Base-by-base conservation (phyloP, 2,797 vertebrate genomes). In the Fistularia tabacaria region DNA sequence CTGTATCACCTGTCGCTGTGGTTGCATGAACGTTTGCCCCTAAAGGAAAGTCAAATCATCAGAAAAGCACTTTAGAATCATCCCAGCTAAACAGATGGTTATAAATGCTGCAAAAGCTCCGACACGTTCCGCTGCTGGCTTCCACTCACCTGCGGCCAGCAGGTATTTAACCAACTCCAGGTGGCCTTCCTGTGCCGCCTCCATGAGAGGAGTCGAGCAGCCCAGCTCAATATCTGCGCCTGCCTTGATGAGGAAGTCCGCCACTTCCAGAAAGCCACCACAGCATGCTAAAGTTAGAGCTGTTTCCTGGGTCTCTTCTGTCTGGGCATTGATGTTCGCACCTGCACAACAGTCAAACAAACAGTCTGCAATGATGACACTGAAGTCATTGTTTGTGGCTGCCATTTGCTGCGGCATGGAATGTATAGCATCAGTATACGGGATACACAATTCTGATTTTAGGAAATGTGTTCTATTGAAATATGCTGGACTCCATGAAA, bases 271-370 rank as follows among this genome's bases (percentile, higher is more conserved):
- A 88, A 99, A 99, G 45, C 97, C 97, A 65, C 97, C 97, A 55
- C 97, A 99, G 83, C 97, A 99, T 1, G 97, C 97, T 71, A 99
- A 88, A 15, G 97, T 99, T 64, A 99, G 89, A 45, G 97, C 96
- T 0, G 97, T 99, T 80, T 99, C 97, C 81, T 99, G 97, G 0
- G 97, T 98, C 88, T 99, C 97, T 81, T 99, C 97, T 14, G 97
- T 98, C 87, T 99, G 97, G 38, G 96, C 96, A 58, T 99, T 99
- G 81, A 99, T 99, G 84, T 98, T 99, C 64, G 95, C 96, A 87
- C 96, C 96, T 99, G 56, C 13, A 73, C 11, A 39, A 69, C 9
- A 25, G 54, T 9, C 53, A 9, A 47, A 38, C 1, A 53, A n/a
- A 59, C 14, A 14, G 3, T 14, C 9, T 46, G 2, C 7, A 14